These are phyloP conservation scores for Notarius quadriscutis DNA, from an alignment of 2,113 vertebrate genomes.

Conservation along the genomic window DNA sequence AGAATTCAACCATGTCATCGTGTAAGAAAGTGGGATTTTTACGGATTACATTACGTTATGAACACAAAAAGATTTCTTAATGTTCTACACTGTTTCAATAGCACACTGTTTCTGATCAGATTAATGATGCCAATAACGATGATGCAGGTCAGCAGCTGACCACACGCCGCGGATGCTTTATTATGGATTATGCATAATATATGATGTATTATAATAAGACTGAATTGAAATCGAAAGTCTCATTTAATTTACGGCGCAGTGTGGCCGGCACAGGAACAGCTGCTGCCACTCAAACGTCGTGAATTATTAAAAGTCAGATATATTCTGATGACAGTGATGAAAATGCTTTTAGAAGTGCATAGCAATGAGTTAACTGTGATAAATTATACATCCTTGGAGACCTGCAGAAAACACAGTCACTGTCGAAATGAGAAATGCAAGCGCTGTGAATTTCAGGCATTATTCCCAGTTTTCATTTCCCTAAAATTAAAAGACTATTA, in stretches of 20 bases:
- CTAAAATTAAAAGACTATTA: slow-evolving; percentile 14
- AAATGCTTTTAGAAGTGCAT: slow-evolving; percentile 42
- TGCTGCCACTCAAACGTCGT: slow-evolving; percentile 38
- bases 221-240: slow-evolving; percentile 29
- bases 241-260: slow-evolving; percentile 17
- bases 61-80: neutral
- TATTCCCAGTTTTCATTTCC: slow-evolving; percentile 10
- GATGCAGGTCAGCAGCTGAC: neutral
- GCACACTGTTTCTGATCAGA: neutral
- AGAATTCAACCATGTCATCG: too few species aligned
- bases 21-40: too few species aligned
- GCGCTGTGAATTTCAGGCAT: neutral
- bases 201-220: slow-evolving; percentile 13
- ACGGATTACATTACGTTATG: neutral
- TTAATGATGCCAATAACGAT: too few species aligned
- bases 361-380: slow-evolving; percentile 44
- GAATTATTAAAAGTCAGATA: slow-evolving; percentile 39
- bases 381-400: slow-evolving; percentile 44
- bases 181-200: slow-evolving; percentile 31
- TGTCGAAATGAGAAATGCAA: neutral
- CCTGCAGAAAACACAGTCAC: slow-evolving; percentile 2
- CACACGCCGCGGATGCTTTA: slow-evolving; percentile 13
- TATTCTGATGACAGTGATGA: slow-evolving; percentile 42
- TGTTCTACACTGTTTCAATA: neutral
- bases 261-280: neutral